A percentile compares a stretch with the other conserved stretches of the same genome.
phyloP scores from a whole-genome alignment of 64 coral and sea anemone species.

The Porites lutea region DNA sequence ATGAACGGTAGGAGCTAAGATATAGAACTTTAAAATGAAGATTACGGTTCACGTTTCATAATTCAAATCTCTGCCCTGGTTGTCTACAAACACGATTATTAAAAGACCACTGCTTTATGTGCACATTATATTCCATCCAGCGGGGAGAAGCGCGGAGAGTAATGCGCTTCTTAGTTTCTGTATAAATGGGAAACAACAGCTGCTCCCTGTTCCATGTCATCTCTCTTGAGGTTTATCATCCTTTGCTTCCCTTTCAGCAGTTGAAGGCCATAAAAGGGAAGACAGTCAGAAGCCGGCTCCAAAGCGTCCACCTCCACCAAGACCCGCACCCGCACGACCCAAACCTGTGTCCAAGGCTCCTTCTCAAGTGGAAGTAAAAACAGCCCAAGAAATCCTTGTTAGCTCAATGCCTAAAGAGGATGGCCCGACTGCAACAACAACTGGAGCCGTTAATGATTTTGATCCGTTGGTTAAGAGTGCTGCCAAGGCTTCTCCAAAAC shows the following conservation, averaged over 20 bases:
- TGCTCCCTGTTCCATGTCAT: background rate
- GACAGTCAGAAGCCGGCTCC: slow-evolving; percentile 40
- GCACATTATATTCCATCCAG: too few relatives aligned
- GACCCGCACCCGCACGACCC: slow-evolving; percentile 54
- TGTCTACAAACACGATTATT: too few relatives aligned
- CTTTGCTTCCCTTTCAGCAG: background rate
- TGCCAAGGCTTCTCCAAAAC: slow-evolving; percentile 19
- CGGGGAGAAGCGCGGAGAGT: too few relatives aligned
- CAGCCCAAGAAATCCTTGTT: slow-evolving; percentile 47
- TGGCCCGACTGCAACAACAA: background rate
- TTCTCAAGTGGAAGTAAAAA: slow-evolving; percentile 53
- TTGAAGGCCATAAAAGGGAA: slow-evolving; percentile 9
- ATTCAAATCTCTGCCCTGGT: too few relatives aligned
- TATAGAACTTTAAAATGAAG: too few relatives aligned
- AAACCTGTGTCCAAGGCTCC: background rate
- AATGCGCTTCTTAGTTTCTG: background rate
- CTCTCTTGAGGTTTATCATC: background rate
- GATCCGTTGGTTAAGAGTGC: slow-evolving; percentile 58
- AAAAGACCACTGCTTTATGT: too few relatives aligned
- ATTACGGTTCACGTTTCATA: too few relatives aligned
- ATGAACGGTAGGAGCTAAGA: background rate
- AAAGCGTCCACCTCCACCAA: slow-evolving; percentile 78
- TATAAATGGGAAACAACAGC: background rate
- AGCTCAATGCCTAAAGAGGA: slow-evolving; percentile 21
- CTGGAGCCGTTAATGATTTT: slow-evolving; percentile 66